Evolutionary conservation across 2,888 invertebrate genomes (phyloP), one percentile per base, ranked within the genome.

Genomic region (Eristalis arbustorum): DNA sequence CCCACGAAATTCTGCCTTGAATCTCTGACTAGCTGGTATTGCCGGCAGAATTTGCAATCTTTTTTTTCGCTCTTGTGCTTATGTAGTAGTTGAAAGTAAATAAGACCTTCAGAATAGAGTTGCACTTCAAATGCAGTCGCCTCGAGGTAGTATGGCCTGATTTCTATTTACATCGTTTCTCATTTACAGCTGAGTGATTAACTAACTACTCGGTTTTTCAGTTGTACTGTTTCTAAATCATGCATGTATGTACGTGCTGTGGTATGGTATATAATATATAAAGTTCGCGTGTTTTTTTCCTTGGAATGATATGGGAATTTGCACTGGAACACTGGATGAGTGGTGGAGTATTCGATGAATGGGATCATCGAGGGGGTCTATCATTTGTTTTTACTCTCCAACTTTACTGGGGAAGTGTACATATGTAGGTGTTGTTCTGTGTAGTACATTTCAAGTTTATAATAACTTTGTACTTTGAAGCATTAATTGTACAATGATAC

Each of bases 111-210:
- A 22, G 18, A 23, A 34, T 22, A 66, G 49, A 78, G 71, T 71
- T 73, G 79, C 61, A 72, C 62, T 67, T 73, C 59, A 59, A 40
- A 61, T 66, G 66, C 61, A 78, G 31, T 62, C 22, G 72, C 42
- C 59, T 66, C 62, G 13, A 23, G 62, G 49, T 68, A 22, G 37
- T 3, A 62, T 85, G 85, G 85, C 85, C 81, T 85, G 85, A 85
- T 85, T 69, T 77, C 64, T 85, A 85, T 73, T 81, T 81, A 64
- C 73, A 62, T 74, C 42, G 18, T 2, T 49, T 63, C 56, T 75
- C 23, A 76, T 72, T 75, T 59, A 68, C 62, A 79, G 40, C 59
- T 56, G 37, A 68, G 56, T 49, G 73, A 80, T 80, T 80, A 63
- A 37, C 40, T 74, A 62, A 49, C 28, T 23, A 28, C 3, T 25